Evolutionary conservation across 2,113 vertebrate species (phyloP), one percentile per base, ranked within the genome.

Genomic region (Dissostichus mawsoni): DNA sequence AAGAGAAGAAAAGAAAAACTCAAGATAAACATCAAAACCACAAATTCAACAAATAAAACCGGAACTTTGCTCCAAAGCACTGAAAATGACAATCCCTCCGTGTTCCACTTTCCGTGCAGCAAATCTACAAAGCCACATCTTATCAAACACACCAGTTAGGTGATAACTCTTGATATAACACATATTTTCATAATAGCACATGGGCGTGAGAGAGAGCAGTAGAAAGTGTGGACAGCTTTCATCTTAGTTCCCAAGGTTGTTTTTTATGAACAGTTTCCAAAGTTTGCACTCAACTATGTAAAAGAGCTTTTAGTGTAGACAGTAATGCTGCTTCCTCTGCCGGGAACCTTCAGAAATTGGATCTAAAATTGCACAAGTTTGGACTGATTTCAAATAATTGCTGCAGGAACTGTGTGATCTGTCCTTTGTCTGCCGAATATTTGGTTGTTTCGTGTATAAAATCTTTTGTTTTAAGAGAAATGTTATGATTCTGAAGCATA

Each of bases 21-120:
- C 14, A 0, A 17, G 23, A 61, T 33, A 77, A 73, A 68, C 8
- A 72, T 3, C n/a, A n/a, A 8, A 66, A 50, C 71, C 81, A 74
- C 69, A 55, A 51, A 36, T 80, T 64, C 76, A 84, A 76, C 58
- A 66, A 84, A 66, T 47, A 7, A 80, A 86, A 74, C 41, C 50
- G 74, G 25, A 52, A 48, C 13, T 51, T 55, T 18, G n/a, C 67
- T 79, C 10, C 0, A 23, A 70, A 25, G 47, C 48, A 44, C 8
- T 48, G 9, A 69, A 86, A 66, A 33, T 70, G 53, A 57, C 63
- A 59, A 14, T 20, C 48, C 69, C 53, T 71, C 45, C 45, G 53
- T 47, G 57, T 66, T 72, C 58, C 20, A 70, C 47, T 16, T 69
- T 73, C 41, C 57, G 29, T 29, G 41, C 3, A 47, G 47, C 66